Evolutionary conservation across 2,113 vertebrate genomes (phyloP).

Genomic region (Embiotoca jacksoni): DNA sequence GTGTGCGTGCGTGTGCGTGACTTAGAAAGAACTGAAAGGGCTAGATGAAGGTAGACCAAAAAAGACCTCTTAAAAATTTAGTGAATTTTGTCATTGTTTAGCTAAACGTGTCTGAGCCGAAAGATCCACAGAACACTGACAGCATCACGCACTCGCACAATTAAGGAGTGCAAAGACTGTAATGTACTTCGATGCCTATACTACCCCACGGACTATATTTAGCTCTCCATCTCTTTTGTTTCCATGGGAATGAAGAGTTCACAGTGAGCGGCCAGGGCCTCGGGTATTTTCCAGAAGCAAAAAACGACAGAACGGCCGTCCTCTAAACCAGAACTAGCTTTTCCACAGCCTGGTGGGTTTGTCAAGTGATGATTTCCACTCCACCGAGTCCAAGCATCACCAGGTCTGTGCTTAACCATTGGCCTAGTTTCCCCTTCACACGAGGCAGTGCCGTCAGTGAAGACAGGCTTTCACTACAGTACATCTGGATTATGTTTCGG

Average conservation of each 20-base stretch:
- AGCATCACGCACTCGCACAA: slow-evolving; percentile 18
- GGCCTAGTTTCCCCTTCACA: slow-evolving; percentile 57
- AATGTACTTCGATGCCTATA: slow-evolving; percentile 21
- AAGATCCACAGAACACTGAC: slow-evolving; percentile 5
- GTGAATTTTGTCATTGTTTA: slow-evolving; percentile 10
- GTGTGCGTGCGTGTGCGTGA: too few relatives aligned
- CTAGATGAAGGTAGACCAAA: slow-evolving; percentile 10
- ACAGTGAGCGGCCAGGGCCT: slow-evolving; percentile 31
- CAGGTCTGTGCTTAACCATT: slow-evolving; percentile 54
- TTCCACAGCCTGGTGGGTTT: slow-evolving; percentile 69
- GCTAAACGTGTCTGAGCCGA: not conserved
- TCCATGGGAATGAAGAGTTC: slow-evolving; percentile 76
- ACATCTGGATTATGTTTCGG: slow-evolving; percentile 50
- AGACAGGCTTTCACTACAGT: slow-evolving; percentile 10
- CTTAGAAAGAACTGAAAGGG: not conserved
- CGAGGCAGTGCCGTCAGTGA: slow-evolving; percentile 7
- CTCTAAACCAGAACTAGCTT: slow-evolving; percentile 49
- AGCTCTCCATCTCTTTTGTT: slow-evolving; percentile 65
- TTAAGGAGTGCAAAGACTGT: slow-evolving; percentile 23
- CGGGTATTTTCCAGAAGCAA: slow-evolving; percentile 63
- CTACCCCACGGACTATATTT: slow-evolving; percentile 66
- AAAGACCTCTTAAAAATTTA: not conserved
- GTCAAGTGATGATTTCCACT: slow-evolving; percentile 75
- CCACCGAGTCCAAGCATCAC: slow-evolving; percentile 61
- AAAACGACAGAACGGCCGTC: slow-evolving; percentile 35